Evolutionary conservation across 1,140 invertebrate genomes (phyloP).

Genomic region (Liolophura sinensis): DNA sequence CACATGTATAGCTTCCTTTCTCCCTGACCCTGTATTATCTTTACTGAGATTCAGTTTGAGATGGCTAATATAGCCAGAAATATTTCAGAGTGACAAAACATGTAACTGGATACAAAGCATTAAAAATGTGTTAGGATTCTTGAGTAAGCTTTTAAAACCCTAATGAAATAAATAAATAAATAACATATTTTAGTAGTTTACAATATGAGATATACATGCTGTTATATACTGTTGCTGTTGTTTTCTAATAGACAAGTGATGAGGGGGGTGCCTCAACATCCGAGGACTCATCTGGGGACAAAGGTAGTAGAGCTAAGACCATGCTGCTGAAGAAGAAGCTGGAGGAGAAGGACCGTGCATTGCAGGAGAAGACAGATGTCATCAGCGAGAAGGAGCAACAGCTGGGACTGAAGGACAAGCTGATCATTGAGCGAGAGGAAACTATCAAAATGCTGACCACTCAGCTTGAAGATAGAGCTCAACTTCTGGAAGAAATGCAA

Average conservation of each 20-base stretch:
- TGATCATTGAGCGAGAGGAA: conserved; percentile 44
- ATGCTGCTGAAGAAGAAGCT: conserved; percentile 48
- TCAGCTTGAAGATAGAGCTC: conserved; percentile 51
- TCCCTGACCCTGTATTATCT: too few relatives aligned
- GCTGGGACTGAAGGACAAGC: conserved; percentile 46
- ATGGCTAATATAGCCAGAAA: too few relatives aligned
- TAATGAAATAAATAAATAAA: too few relatives aligned
- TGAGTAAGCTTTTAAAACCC: too few relatives aligned
- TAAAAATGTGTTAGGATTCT: too few relatives aligned
- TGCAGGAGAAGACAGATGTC: conserved; percentile 42
- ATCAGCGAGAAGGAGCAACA: conserved; percentile 38
- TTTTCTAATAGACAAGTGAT: neutral
- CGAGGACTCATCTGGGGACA: conserved; percentile 20
- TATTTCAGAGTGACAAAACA: too few relatives aligned
- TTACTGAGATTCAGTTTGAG: too few relatives aligned
- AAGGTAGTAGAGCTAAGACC: conserved; percentile 36
- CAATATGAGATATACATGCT: too few relatives aligned
- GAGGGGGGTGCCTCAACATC: conserved; percentile 1
- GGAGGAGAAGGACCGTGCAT: conserved; percentile 47
- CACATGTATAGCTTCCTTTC: too few relatives aligned
- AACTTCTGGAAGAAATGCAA: conserved; percentile 35
- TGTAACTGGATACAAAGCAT: too few relatives aligned
- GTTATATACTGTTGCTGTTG: too few relatives aligned
- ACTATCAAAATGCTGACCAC: conserved; percentile 38
- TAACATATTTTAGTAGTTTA: too few relatives aligned